phyloP scores from a whole-genome alignment of 2,888 invertebrate genomes.

The Argynnis bischoffii region DNA sequence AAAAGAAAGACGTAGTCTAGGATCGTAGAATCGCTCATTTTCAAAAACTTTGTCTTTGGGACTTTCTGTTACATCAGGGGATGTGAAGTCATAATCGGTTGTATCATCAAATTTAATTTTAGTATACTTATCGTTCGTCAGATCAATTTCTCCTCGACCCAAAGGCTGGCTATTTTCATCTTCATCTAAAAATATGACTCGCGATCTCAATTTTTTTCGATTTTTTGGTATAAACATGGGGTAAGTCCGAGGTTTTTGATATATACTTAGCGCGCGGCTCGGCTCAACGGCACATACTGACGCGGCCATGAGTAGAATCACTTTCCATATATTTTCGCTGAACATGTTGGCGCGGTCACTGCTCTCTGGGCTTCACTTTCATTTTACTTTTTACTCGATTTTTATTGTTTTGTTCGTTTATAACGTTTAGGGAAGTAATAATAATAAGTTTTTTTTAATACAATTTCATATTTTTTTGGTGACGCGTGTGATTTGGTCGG shows the following conservation, averaged over 20 bases:
- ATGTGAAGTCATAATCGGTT: conserved; percentile 73
- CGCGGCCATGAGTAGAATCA: conserved; percentile 67
- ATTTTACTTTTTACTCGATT: conserved; percentile 53
- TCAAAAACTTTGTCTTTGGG: conserved; percentile 57
- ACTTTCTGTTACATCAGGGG: conserved; percentile 53
- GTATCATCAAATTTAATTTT: conserved; percentile 79
- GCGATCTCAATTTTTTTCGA: conserved; percentile 53
- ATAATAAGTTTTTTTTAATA: conserved; percentile 30
- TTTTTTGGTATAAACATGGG: conserved; percentile 71
- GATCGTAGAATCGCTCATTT: conserved; percentile 71
- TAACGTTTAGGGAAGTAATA: conserved; percentile 16
- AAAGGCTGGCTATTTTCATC: conserved; percentile 63
- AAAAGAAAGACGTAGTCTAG: conserved; percentile 52
- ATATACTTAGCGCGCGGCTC: conserved; percentile 68
- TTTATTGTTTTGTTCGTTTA: conserved; percentile 35
- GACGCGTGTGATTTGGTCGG: conserved; percentile 47
- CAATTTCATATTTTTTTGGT: conserved; percentile 50
- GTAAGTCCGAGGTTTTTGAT: conserved; percentile 60
- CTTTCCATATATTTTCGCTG: conserved; percentile 77
- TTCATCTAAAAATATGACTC: conserved; percentile 70
- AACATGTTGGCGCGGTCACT: conserved; percentile 78
- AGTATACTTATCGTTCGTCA: conserved; percentile 60
- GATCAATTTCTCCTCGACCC: conserved; percentile 71
- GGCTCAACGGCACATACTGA: conserved; percentile 66
- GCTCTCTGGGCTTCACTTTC: conserved; percentile 74